These are phyloP conservation scores for Rhinolophus sinicus DNA, from an alignment of 2,113 vertebrate genomes.

Conservation along the genomic window DNA sequence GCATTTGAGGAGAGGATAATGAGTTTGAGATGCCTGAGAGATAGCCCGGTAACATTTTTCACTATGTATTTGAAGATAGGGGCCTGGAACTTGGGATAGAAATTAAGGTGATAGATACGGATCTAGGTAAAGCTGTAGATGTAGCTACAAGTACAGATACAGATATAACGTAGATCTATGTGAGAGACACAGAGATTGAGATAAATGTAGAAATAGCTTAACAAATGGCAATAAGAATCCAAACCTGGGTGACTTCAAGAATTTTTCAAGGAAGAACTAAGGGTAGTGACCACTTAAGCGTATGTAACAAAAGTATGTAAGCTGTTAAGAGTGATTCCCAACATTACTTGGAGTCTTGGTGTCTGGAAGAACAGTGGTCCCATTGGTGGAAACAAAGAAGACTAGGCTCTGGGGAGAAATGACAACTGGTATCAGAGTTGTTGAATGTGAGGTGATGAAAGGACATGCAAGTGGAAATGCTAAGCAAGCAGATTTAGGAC, in stretches of 20 bases:
- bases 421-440: neutral
- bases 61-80: neutral
- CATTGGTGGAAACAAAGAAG: neutral
- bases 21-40: neutral
- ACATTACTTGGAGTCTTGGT: neutral
- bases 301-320: neutral
- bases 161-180: neutral
- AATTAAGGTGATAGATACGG: neutral
- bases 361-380: neutral
- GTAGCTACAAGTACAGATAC: neutral
- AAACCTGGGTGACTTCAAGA: neutral
- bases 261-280: neutral
- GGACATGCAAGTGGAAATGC: neutral
- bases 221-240: neutral
- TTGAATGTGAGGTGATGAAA: neutral
- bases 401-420: neutral
- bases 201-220: neutral
- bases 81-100: neutral
- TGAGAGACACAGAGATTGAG: neutral
- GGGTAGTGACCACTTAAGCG: neutral
- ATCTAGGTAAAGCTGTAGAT: no score
- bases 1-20: neutral
- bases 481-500: neutral
- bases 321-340: neutral
- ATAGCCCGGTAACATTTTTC: neutral